These are phyloP conservation scores for Actenoides hombroni DNA, from an alignment of 2,113 vertebrate genomes.

Conservation along the genomic window DNA sequence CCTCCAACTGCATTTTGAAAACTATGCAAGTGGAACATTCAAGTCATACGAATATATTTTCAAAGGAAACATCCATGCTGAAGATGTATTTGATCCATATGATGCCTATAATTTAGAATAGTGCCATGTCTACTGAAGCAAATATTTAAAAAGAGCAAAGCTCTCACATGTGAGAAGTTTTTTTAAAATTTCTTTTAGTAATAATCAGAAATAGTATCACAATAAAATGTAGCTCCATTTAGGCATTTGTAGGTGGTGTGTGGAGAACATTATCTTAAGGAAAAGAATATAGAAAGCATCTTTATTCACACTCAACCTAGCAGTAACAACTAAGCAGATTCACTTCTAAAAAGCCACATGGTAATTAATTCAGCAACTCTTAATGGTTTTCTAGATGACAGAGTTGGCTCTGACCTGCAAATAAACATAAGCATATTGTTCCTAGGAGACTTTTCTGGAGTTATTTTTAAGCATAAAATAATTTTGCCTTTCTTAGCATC, in stretches of 20 bases:
- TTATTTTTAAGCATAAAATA: background rate
- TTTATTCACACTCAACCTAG: background rate
- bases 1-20: background rate
- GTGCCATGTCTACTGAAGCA: background rate
- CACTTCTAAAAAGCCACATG: background rate
- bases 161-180: background rate
- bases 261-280: background rate
- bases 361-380: background rate
- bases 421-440: background rate
- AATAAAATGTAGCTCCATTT: slow-evolving; percentile 17
- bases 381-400: background rate
- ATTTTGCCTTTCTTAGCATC: background rate
- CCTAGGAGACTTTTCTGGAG: background rate
- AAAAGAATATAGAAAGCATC: background rate
- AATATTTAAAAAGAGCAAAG: background rate
- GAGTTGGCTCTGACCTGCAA: background rate
- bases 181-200: background rate
- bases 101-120: background rate
- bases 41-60: background rate
- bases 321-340: background rate
- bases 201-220: slow-evolving; percentile 23
- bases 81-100: background rate
- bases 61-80: background rate
- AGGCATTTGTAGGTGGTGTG: background rate
- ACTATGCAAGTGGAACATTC: background rate